Base-by-base conservation (phyloP, 2,797 vertebrate species). In the Cossypha heuglini region DNA sequence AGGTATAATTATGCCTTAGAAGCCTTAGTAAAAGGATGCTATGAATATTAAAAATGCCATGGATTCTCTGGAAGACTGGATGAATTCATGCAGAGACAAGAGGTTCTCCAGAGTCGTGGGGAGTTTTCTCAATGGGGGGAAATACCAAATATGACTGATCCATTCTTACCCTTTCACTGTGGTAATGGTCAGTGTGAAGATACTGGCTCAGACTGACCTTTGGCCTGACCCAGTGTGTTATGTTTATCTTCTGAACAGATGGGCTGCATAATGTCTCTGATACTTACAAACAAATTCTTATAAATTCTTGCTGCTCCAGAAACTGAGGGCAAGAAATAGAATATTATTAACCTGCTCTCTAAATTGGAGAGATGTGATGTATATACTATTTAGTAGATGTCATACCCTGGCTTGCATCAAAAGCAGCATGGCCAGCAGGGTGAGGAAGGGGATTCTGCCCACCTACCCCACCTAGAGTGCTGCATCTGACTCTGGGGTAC, bases 51-150 rank as follows among this genome's bases (percentile, higher is more conserved):
- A 77, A 86, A 77, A 16, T 31, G 29, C 17, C 9, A 10, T 26
- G 26, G 7, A 20, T 77, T 89, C 35, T 58, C n/a, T 71, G 57
- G 48, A 80, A 74, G 46, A 26, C 31, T 20, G 8, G 10, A 37
- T 54, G 45, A 74, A 33, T 45, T 77, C 4, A 15, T n/a, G 38
- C 26, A 52, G 37, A 37, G 6, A 28, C 35, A 80, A 76, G 52
- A 16, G 21, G 4, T 31, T 73, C 17, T 9, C 33, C 13, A 31
- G 51, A 43, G 35, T 35, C 35, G 43, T 45, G 10, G 9, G 9
- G 9, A 64, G 9, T 5, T 76, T 86, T 7, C 0, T 31, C 17
- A 15, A 1, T 13, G 4, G 2, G 4, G 2, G 3, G 6, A 81
- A n/a, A 26, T 35, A 38, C 10, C 15, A 49, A 54, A 62, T 52